Evolutionary conservation across 2,888 invertebrate genomes (phyloP).

Genomic region (Protophormia terraenovae): DNA sequence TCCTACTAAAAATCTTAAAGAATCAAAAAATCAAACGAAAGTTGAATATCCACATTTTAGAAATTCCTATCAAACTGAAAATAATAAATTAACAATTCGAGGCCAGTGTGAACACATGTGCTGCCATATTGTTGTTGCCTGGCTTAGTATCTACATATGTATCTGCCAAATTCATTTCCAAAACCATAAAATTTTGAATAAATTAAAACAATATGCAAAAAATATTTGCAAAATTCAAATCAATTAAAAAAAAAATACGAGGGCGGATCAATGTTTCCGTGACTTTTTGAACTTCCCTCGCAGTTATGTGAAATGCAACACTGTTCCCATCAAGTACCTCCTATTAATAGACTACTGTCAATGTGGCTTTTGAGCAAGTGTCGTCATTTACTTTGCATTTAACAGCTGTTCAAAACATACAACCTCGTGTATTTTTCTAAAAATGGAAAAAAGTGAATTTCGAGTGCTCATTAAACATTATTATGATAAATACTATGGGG

Average conservation of each 20-base stretch:
- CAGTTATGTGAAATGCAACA: no score
- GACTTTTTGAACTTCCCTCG: no score
- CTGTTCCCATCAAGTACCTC: no score
- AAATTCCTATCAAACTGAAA: conserved; percentile 7
- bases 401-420: no score
- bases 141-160: background rate
- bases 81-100: background rate
- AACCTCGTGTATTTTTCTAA: no score
- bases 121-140: background rate
- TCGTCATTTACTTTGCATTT: no score
- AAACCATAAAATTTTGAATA: conserved; percentile 25
- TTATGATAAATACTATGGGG: no score
- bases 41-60: conserved; percentile 19
- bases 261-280: no score
- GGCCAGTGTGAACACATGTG: conserved; percentile 14
- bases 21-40: background rate
- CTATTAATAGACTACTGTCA: no score
- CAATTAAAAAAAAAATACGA: background rate
- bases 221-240: background rate
- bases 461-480: no score
- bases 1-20: background rate
- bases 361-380: no score
- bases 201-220: conserved; percentile 32
- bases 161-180: background rate
- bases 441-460: no score